phyloP scores from a whole-genome alignment of 2,888 invertebrate species.

The Tachina fera region DNA sequence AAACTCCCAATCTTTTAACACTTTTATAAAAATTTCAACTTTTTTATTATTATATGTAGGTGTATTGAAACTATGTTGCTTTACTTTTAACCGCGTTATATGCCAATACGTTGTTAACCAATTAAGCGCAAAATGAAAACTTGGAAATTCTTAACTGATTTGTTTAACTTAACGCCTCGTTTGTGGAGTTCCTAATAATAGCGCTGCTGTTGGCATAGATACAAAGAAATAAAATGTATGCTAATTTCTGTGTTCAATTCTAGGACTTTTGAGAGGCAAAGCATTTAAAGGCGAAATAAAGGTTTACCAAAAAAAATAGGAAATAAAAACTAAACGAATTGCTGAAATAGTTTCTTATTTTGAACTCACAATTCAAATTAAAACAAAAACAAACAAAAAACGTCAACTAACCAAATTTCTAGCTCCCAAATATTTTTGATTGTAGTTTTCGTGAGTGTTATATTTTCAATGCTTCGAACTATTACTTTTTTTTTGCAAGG shows the following conservation, averaged over 20 bases:
- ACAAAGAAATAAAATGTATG: conserved; percentile 60
- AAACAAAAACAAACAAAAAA: conserved; percentile 11
- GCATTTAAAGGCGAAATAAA: not conserved
- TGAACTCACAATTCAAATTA: conserved; percentile 19
- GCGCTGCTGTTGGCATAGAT: conserved; percentile 71
- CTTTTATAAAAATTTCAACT: not conserved
- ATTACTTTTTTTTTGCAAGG: conserved; percentile 11
- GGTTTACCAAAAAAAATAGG: conserved; percentile 17
- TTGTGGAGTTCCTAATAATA: conserved; percentile 65
- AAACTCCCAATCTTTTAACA: not conserved
- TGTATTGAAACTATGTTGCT: conserved; percentile 11
- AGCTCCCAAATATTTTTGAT: conserved; percentile 22
- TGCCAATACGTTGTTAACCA: conserved; percentile 75
- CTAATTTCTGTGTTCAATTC: conserved; percentile 44
- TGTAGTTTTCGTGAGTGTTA: not conserved
- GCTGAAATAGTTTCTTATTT: conserved; percentile 52
- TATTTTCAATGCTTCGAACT: conserved; percentile 35
- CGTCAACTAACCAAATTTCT: not conserved
- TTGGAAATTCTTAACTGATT: conserved; percentile 75
- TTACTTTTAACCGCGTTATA: conserved; percentile 46
- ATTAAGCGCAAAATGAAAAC: conserved; percentile 77
- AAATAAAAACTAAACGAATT: conserved; percentile 25
- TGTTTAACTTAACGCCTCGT: conserved; percentile 70
- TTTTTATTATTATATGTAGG: not conserved
- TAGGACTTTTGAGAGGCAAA: conserved; percentile 31